Conservation (phyloP, 2,888 invertebrate genomes). For the Harpalus rufipes region DNA sequence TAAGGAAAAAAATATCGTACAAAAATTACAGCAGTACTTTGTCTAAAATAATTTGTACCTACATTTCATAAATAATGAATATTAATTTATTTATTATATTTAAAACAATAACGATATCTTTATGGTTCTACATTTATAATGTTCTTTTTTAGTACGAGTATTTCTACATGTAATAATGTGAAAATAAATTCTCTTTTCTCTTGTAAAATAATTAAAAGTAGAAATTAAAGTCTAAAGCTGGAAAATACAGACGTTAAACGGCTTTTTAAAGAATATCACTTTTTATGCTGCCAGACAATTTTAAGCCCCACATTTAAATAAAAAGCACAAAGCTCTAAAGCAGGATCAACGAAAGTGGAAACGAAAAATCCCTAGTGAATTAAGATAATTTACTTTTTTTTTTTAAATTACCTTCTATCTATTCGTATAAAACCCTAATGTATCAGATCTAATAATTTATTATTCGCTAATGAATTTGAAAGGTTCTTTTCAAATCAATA, state of each 20-base stretch:
- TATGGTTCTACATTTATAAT: no score
- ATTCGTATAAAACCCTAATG: slow-evolving; percentile 37
- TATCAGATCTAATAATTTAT: slow-evolving; percentile 44
- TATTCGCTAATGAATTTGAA: slow-evolving; percentile 40
- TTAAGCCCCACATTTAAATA: slow-evolving; percentile 66
- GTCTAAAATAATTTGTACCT: no score
- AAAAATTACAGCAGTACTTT: no score
- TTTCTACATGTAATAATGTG: background rate
- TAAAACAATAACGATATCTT: background rate
- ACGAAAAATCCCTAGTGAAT: slow-evolving; percentile 59
- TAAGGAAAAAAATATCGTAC: no score
- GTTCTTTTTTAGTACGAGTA: background rate
- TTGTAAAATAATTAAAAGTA: slow-evolving; percentile 17
- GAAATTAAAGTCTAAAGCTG: slow-evolving; percentile 35
- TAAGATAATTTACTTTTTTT: slow-evolving; percentile 59
- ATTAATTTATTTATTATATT: no score
- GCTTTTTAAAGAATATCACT: slow-evolving; percentile 60
- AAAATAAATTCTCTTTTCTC: slow-evolving; percentile 23
- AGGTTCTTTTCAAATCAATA: background rate
- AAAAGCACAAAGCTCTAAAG: slow-evolving; percentile 64
- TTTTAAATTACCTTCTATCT: slow-evolving; percentile 41
- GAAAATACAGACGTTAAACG: slow-evolving; percentile 41
- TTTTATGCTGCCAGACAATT: slow-evolving; percentile 60
- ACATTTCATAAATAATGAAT: background rate
- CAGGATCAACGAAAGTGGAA: slow-evolving; percentile 57